Conservation (phyloP, 2,113 vertebrate species). For the Microtus pennsylvanicus region DNA sequence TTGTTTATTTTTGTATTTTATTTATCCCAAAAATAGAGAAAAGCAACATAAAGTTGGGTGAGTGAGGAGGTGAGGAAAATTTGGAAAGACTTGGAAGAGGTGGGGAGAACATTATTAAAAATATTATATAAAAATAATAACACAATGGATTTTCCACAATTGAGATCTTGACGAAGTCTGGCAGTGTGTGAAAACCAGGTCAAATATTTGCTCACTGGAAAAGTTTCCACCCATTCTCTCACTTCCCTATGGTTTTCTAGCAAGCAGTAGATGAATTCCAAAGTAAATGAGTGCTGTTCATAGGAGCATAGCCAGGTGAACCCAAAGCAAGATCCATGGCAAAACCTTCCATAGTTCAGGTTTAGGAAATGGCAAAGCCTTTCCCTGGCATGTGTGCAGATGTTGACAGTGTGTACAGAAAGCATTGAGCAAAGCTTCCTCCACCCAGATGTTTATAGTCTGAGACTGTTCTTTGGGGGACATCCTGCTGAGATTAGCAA, state of each 20-base stretch:
- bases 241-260: background rate
- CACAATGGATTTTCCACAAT: background rate
- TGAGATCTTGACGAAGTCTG: background rate
- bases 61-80: background rate
- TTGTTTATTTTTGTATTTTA: background rate
- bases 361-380: background rate
- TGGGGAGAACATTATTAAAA: background rate
- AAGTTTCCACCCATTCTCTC: background rate
- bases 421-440: background rate
- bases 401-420: background rate
- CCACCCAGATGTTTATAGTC: background rate
- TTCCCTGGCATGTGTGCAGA: background rate
- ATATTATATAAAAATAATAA: background rate
- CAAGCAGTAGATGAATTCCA: background rate
- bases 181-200: background rate
- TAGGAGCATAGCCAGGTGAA: background rate
- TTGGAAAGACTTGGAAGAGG: background rate
- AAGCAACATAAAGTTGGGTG: background rate
- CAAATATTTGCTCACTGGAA: background rate
- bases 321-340: background rate
- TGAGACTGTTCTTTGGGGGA: background rate
- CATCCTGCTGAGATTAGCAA: background rate
- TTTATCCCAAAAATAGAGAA: background rate
- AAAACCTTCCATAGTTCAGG: no score
- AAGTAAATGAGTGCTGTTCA: background rate